Percentiles rank a stretch among this genome's conserved stretches.
phyloP scores from a whole-genome alignment of 2,888 invertebrate species.

The Drosophila nr. perissopoda region DNA sequence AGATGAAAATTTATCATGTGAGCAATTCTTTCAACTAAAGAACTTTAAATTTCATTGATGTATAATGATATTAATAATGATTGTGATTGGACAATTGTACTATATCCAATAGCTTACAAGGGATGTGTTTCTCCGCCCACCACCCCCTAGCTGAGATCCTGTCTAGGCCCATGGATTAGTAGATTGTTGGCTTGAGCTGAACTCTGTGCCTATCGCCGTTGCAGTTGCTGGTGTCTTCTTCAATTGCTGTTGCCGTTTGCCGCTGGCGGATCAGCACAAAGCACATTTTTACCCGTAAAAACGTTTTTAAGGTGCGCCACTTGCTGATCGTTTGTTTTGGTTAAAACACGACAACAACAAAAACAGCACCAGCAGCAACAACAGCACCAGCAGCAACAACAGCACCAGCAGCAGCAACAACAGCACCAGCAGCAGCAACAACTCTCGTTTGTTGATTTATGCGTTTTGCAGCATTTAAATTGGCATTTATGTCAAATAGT shows the following conservation, averaged over 20 bases:
- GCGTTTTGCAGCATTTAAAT: slow-evolving; percentile 82
- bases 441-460: slow-evolving; percentile 71
- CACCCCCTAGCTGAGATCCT: background rate
- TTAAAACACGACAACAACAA: slow-evolving; percentile 65
- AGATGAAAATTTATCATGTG: background rate
- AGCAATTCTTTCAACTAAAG: background rate
- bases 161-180: background rate
- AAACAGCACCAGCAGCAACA: slow-evolving; percentile 19
- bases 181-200: background rate
- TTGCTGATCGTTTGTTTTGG: slow-evolving; percentile 76
- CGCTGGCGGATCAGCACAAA: slow-evolving; percentile 28
- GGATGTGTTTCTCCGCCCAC: background rate
- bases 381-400: slow-evolving; percentile 32
- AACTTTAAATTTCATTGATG: background rate
- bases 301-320: slow-evolving; percentile 76
- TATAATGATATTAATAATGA: background rate
- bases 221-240: slow-evolving; percentile 69
- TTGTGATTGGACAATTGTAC: background rate
- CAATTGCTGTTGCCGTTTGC: slow-evolving; percentile 56
- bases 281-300: slow-evolving; percentile 35
- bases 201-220: slow-evolving; percentile 5
- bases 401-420: slow-evolving; percentile 9
- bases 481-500: slow-evolving; percentile 80
- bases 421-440: slow-evolving; percentile 23
- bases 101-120: background rate